Conservation (phyloP, 2,888 invertebrate species). For the Phalangium opilio region DNA sequence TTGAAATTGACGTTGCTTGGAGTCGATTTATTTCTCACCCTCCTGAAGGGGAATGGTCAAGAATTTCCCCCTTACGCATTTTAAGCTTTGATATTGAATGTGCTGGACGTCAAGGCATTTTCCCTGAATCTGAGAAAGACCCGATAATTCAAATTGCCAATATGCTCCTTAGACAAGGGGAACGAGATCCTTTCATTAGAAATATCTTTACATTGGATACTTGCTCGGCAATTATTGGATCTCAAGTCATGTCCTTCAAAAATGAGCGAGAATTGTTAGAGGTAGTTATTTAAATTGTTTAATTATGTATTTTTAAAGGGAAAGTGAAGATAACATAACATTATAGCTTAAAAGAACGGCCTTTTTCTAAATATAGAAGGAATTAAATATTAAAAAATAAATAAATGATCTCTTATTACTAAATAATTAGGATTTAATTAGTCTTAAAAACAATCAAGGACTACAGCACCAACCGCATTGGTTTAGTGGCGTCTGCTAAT, state of each 20-base stretch:
- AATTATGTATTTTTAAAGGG: no score
- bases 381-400: no score
- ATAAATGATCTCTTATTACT: no score
- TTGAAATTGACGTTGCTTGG: conserved; percentile 80
- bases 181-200: conserved; percentile 64
- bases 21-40: conserved; percentile 73
- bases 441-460: no score
- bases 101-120: conserved; percentile 87
- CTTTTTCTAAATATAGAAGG: no score
- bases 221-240: conserved; percentile 90
- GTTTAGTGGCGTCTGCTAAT: no score
- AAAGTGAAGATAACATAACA: no score
- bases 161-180: conserved; percentile 84
- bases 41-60: conserved; percentile 91
- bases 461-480: no score
- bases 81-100: conserved; percentile 99
- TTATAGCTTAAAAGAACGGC: no score
- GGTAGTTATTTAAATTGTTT: conserved; percentile 29
- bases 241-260: conserved; percentile 70
- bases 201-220: conserved; percentile 90
- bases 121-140: conserved; percentile 91
- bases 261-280: conserved; percentile 53
- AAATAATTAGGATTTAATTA: no score
- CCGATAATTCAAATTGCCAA: conserved; percentile 99
- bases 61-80: conserved; percentile 88